Evolutionary conservation across 2,113 vertebrate genomes (phyloP), one percentile per base, ranked within the genome.

Genomic region (Gnathochromis pfefferi): DNA sequence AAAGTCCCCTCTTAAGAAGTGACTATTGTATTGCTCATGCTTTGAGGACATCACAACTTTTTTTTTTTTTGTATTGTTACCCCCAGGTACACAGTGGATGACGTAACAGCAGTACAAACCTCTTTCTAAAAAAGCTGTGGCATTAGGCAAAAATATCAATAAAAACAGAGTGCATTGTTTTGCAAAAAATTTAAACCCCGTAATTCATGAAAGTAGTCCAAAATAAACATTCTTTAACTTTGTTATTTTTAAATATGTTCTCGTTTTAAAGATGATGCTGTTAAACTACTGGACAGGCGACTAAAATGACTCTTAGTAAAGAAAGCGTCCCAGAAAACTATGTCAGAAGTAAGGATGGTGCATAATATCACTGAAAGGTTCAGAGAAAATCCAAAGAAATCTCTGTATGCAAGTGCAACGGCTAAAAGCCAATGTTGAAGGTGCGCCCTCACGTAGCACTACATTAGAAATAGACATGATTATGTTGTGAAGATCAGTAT

Each of bases 21-120:
- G 80, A 91, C 60, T 35, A 10, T 85, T 84, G 90, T 94, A 94
- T 95, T 95, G 93, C 93, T 95, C 95, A 95, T 96, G 95, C 94
- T 93, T 88, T 85, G 79, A 88, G 86, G 90, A 93, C 63, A 79
- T 84, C 53, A 88, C 83, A 81, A 86, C 84, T 89, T 51, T 73
- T 47, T 45, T 33, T 31, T 31, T 31, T 55, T 51, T 31, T 87
- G 23, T 88, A 33, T 85, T 87, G 49, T 91, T 85, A 87, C 38
- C 55, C 86, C 31, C 93, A 80, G 82, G 85, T 55, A 90, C 89
- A 91, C 91, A 85, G 81, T 81, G 88, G 38, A 88, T 89, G 88
- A 91, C 70, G 26, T 33, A 54, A 92, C 54, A 75, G 83, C 47
- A 87, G 63, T 51, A 88, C 87, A 78, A 51, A n/a, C 73, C 45